phyloP scores from a whole-genome alignment of 1,140 invertebrate species.

The Helicoverpa armigera region DNA sequence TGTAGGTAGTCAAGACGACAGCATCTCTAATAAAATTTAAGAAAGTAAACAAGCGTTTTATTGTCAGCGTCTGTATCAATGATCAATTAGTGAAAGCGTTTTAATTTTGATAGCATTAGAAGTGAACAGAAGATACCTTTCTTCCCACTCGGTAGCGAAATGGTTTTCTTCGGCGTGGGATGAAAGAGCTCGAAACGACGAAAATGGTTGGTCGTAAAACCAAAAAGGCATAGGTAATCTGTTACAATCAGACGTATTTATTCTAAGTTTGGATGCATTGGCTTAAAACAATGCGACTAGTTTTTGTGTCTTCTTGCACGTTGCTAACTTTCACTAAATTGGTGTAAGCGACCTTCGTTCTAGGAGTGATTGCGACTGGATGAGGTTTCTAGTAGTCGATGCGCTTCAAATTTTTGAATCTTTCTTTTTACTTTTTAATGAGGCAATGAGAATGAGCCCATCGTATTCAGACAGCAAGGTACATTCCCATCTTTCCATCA shows the following conservation, averaged over 20 bases:
- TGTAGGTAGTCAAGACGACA: conserved; percentile 9
- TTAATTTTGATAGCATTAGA: conserved; percentile 42
- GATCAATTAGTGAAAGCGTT: conserved; percentile 44
- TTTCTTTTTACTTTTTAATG: too few relatives aligned
- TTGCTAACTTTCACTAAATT: neutral
- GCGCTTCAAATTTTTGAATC: too few relatives aligned
- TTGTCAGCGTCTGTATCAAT: conserved; percentile 4
- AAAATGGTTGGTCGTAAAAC: conserved; percentile 40
- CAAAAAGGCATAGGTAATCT: conserved; percentile 30
- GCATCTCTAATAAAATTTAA: conserved; percentile 18
- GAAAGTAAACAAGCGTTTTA: conserved; percentile 41
- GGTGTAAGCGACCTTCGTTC: neutral
- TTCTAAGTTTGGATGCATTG: neutral
- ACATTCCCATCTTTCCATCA: neutral
- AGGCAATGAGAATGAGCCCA: neutral
- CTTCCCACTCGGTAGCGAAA: conserved; percentile 44
- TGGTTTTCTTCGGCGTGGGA: conserved; percentile 39
- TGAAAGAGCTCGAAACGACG: conserved; percentile 16
- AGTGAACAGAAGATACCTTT: conserved; percentile 26
- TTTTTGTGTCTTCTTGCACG: too few relatives aligned
- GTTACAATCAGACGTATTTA: neutral
- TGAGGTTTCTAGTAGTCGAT: too few relatives aligned
- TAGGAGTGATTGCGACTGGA: neutral
- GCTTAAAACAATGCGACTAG: neutral
- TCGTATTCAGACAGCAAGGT: neutral